A percentile compares a stretch with the other conserved stretches of the same genome.
Evolutionary conservation across 2,797 vertebrate species (phyloP).

Genomic region (Nannoperca obscura): DNA sequence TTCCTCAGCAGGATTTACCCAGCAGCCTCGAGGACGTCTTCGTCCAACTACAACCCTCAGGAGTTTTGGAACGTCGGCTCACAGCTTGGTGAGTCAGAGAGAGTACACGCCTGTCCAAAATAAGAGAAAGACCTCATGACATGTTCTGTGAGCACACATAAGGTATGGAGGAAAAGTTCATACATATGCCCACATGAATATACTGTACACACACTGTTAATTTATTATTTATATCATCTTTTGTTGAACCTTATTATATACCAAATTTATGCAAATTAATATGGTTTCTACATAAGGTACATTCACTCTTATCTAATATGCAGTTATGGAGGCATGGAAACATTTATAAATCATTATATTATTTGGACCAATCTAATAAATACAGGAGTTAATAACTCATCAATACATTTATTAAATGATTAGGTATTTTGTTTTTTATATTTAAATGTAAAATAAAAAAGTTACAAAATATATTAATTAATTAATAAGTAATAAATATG

Average conservation of each 20-base stretch:
- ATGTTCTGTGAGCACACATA: neutral
- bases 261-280: neutral
- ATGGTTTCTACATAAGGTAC: neutral
- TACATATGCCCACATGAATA: neutral
- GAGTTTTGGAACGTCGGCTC: conserved; percentile 93
- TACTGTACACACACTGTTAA: neutral
- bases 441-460: conserved; percentile 5
- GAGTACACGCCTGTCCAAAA: neutral
- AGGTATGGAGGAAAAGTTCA: neutral
- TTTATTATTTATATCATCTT: too few species aligned
- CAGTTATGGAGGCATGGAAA: neutral
- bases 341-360: conserved; percentile 7
- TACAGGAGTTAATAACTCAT: neutral
- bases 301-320: neutral
- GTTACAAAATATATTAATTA: too few species aligned
- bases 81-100: conserved; percentile 89
- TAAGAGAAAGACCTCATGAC: neutral
- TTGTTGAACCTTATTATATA: neutral
- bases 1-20: conserved; percentile 93
- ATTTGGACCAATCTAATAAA: neutral
- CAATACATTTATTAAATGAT: neutral
- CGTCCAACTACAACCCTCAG: conserved; percentile 92
- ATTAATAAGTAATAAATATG: neutral
- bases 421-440: neutral
- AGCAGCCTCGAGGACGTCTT: conserved; percentile 82